Evolutionary conservation across 2,888 invertebrate species (phyloP).

Genomic region (Cephalotes varians): DNA sequence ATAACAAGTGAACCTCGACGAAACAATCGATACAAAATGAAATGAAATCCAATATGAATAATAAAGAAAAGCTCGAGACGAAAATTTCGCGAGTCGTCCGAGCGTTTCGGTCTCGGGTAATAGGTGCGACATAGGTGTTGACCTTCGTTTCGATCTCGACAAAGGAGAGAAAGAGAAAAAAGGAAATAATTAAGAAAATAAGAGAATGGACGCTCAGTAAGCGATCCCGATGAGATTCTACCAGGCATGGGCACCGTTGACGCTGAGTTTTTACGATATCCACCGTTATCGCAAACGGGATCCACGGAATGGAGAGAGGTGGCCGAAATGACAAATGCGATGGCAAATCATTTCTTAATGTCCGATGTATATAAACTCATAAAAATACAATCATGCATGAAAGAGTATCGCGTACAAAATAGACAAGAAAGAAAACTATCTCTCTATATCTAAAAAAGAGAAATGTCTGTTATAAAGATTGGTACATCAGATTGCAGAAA

Average conservation of each 20-base stretch:
- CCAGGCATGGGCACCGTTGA: neutral
- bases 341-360: conserved; percentile 18
- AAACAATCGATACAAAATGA: neutral
- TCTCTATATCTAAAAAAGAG: neutral
- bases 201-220: conserved; percentile 26
- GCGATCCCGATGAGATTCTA: conserved; percentile 45
- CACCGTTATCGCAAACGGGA: conserved; percentile 6
- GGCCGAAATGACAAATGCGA: conserved; percentile 4
- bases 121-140: conserved; percentile 29
- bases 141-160: conserved; percentile 51
- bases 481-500: neutral
- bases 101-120: conserved; percentile 4
- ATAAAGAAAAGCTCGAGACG: neutral
- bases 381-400: neutral
- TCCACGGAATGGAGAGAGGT: neutral
- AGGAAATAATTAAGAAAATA: conserved; percentile 30
- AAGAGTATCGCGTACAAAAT: neutral
- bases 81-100: conserved; percentile 10
- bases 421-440: neutral
- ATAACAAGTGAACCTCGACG: neutral
- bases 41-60: neutral
- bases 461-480: neutral
- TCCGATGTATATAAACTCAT: neutral
- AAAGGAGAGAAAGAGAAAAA: conserved; percentile 13
- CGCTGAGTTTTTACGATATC: conserved; percentile 20